Evolutionary conservation across 2,113 vertebrate species (phyloP).

Genomic region (Vidua macroura): DNA sequence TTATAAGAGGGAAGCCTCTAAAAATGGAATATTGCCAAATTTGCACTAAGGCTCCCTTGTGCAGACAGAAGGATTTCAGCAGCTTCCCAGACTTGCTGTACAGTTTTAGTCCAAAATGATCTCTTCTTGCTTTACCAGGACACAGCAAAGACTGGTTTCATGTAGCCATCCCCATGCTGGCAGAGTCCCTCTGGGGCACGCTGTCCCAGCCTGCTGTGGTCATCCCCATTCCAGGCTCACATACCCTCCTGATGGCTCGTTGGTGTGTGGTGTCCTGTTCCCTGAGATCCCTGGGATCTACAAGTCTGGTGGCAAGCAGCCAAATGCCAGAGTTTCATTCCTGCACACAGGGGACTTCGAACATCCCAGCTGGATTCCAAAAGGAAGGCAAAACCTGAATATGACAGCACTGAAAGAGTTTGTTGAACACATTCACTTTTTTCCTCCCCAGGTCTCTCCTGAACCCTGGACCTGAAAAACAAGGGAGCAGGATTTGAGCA

Average conservation of each 20-base stretch:
- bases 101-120: neutral
- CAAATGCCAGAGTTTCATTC: neutral
- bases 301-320: neutral
- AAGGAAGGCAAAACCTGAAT: neutral
- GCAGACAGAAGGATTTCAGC: neutral
- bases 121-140: neutral
- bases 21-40: neutral
- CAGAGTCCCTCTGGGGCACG: fast-evolving
- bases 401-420: fast-evolving
- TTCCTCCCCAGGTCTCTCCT: neutral
- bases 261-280: fast-evolving
- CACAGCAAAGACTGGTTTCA: neutral
- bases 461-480: fast-evolving
- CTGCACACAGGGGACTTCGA: neutral
- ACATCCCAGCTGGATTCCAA: fast-evolving
- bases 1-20: neutral
- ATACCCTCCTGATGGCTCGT: fast-evolving
- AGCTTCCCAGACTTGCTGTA: neutral
- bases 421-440: neutral
- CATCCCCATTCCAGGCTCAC: neutral
- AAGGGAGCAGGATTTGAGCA: neutral
- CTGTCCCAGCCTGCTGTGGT: neutral
- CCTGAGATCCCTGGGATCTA: fast-evolving
- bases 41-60: neutral
- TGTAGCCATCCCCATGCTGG: fast-evolving